These are phyloP conservation scores for Anodontia alba DNA, from an alignment of 2,888 invertebrate genomes.

Conservation along the genomic window DNA sequence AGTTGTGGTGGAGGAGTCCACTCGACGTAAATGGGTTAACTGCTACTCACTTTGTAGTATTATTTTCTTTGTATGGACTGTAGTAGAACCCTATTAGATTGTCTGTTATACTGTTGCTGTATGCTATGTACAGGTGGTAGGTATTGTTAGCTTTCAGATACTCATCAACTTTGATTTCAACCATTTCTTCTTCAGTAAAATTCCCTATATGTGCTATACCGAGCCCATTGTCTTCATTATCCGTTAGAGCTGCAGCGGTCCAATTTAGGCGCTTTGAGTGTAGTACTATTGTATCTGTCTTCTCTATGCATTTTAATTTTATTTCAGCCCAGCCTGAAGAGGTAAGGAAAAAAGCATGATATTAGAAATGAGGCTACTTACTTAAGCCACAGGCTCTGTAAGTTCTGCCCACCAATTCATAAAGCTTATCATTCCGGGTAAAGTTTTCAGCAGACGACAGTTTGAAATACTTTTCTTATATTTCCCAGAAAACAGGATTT, in stretches of 20 bases:
- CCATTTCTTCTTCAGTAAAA: slow-evolving; percentile 20
- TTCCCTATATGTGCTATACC: not conserved
- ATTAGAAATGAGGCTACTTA: too few species aligned
- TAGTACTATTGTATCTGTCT: slow-evolving; percentile 30
- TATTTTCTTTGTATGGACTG: slow-evolving; percentile 49
- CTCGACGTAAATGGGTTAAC: too few species aligned
- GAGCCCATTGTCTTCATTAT: not conserved
- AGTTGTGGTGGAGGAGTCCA: too few species aligned
- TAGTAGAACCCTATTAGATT: slow-evolving; percentile 41
- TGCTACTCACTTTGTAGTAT: slow-evolving; percentile 39
- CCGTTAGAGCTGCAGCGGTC: not conserved
- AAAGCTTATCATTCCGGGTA: too few species aligned
- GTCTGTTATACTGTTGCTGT: slow-evolving; percentile 21
- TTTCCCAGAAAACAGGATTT: too few species aligned
- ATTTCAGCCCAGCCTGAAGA: slow-evolving; percentile 40
- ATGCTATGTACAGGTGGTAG: slow-evolving; percentile 38
- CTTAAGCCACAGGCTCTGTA: too few species aligned
- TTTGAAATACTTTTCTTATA: too few species aligned
- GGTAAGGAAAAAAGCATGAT: too few species aligned
- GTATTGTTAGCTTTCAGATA: slow-evolving; percentile 15
- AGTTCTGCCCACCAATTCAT: too few species aligned
- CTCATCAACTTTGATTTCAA: slow-evolving; percentile 15
- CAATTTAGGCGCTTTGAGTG: slow-evolving; percentile 25
- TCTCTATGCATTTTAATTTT: slow-evolving; percentile 25
- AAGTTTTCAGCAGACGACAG: too few species aligned